Evolutionary conservation across 2,113 vertebrate species (phyloP).

Genomic region (Oryzias javanicus): DNA sequence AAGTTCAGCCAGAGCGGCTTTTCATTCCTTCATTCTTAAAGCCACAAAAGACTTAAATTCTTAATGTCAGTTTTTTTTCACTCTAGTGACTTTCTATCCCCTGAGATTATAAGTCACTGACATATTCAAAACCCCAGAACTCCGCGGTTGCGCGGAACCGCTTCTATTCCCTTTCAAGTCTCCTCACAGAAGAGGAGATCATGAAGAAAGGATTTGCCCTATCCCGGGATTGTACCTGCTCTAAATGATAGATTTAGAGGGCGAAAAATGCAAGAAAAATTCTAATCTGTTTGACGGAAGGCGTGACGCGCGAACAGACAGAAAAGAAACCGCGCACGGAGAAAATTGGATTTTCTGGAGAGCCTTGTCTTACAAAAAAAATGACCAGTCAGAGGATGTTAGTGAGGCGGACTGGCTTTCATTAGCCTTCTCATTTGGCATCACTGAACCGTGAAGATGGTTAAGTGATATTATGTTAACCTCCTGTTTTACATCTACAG

Average conservation of each 20-base stretch:
- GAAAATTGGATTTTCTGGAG: conserved; percentile 81
- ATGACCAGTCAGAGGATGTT: conserved; percentile 75
- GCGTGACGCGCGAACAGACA: conserved; percentile 77
- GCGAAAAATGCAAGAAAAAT: conserved; percentile 64
- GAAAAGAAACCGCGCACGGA: conserved; percentile 71
- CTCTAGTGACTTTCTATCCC: conserved; percentile 25
- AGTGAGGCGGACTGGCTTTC: conserved; percentile 75
- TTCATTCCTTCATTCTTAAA: conserved; percentile 5
- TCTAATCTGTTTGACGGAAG: conserved; percentile 71
- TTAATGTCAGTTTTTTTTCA: conserved; percentile 44
- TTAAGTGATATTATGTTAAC: conserved; percentile 82
- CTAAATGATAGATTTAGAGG: conserved; percentile 74
- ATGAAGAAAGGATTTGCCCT: conserved; percentile 75
- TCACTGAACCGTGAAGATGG: conserved; percentile 78
- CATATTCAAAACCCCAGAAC: conserved; percentile 68
- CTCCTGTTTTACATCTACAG: conserved; percentile 79
- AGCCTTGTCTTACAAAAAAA: conserved; percentile 71
- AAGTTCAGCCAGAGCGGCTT: conserved; percentile 33
- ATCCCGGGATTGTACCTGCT: conserved; percentile 73
- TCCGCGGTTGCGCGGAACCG: conserved; percentile 50
- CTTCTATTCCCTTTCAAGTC: conserved; percentile 60
- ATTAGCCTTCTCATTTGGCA: conserved; percentile 78
- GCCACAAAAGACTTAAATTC: conserved; percentile 39
- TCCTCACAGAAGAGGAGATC: conserved; percentile 60
- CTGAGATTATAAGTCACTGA: conserved; percentile 57